These are phyloP conservation scores for Rhinella marina DNA, from an alignment of 2,797 vertebrate species.

Conservation along the genomic window DNA sequence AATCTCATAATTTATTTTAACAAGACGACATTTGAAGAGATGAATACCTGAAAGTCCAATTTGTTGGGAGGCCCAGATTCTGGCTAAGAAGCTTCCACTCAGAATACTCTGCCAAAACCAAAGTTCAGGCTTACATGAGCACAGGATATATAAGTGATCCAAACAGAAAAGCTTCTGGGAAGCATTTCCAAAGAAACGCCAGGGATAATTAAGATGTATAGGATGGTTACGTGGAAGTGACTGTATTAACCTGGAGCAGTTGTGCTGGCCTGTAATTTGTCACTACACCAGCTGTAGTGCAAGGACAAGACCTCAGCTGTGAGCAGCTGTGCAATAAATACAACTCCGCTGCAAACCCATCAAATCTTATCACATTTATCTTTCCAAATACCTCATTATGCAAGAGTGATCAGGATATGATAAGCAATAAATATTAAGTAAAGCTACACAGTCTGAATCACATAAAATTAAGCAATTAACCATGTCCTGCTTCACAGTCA, in stretches of 20 bases:
- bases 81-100: slow-evolving; percentile 27
- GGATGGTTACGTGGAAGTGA: slow-evolving; percentile 56
- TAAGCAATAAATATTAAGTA: neutral
- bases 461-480: no score
- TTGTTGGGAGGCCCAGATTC: slow-evolving; percentile 25
- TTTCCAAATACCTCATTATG: neutral
- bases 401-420: neutral
- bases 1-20: slow-evolving; percentile 1
- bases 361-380: neutral
- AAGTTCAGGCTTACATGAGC: slow-evolving; percentile 41
- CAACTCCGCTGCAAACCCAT: slow-evolving; percentile 23
- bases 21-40: neutral
- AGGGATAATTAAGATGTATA: slow-evolving; percentile 60
- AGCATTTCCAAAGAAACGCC: slow-evolving; percentile 54
- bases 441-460: no score
- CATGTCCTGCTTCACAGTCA: no score
- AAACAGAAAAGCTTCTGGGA: slow-evolving; percentile 55
- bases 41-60: slow-evolving; percentile 13
- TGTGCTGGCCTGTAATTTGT: slow-evolving; percentile 52
- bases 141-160: slow-evolving; percentile 49
- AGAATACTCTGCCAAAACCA: slow-evolving; percentile 39
- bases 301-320: slow-evolving; percentile 28
- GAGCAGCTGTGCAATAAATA: slow-evolving; percentile 53
- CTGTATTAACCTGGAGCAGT: slow-evolving; percentile 57
- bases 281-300: slow-evolving; percentile 51